Percentiles rank a stretch among this genome's conserved stretches.
phyloP scores from a whole-genome alignment of 2,797 vertebrate species.

The Trachops cirrhosus region DNA sequence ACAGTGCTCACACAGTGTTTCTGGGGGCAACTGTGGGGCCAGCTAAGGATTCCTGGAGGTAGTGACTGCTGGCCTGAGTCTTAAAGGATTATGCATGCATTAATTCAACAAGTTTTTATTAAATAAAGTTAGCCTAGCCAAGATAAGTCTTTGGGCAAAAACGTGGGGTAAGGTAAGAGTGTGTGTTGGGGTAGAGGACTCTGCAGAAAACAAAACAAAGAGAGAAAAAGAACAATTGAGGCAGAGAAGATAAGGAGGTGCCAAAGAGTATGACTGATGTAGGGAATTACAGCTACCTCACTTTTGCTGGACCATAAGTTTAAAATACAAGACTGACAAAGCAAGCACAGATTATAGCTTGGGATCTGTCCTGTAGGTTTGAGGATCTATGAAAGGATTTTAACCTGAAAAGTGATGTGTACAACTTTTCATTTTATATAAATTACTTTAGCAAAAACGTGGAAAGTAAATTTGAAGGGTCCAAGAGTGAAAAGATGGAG shows the following conservation, averaged over 20 bases:
- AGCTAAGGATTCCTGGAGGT: background rate
- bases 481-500: background rate
- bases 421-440: background rate
- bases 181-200: background rate
- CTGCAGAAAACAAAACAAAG: background rate
- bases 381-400: background rate
- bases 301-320: background rate
- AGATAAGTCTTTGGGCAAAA: background rate
- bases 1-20: background rate
- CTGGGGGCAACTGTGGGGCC: background rate
- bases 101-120: background rate
- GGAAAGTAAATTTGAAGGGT: background rate
- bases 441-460: background rate
- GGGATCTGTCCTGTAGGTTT: background rate
- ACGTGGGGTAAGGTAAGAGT: background rate
- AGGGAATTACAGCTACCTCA: background rate
- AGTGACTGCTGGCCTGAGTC: background rate
- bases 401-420: background rate
- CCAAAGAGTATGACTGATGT: background rate
- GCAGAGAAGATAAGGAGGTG: background rate
- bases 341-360: background rate
- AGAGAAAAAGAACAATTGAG: background rate
- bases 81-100: background rate
- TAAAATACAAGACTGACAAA: background rate
- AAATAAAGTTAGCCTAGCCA: background rate